Base-by-base conservation (phyloP, 1,140 invertebrate species). In the Hesperophylax magnus region DNA sequence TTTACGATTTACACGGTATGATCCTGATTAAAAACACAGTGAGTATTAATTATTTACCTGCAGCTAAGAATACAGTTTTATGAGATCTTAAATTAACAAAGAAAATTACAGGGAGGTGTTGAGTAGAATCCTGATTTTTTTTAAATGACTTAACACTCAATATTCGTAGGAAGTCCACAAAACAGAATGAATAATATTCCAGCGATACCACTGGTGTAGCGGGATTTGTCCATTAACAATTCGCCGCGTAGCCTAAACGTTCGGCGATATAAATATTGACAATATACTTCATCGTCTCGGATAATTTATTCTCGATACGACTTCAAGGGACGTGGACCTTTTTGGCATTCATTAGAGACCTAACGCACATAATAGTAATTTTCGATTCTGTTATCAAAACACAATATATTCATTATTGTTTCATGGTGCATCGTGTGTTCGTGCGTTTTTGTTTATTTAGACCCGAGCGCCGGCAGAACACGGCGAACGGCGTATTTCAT, bases 371-470 rank as follows among this genome's bases (percentile, higher is more conserved):
- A 76, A 60, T 76, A 76, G 39, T 76, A 76, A 76, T 34, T 56
- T 76, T 76, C 11, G 27, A 56, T 76, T 60, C 72, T 76, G 72
- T 76, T 76, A 76, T 76, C 72, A 76, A 76, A 76, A 76, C 34
- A 76, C 72, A 76, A 76, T 76, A 39, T 24, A 60, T 75, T 75
- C 72, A 75, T 75, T 75, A 58, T 8, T 22, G 56, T 75, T 75
- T 58, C 72, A 75, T 34, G 15, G 2, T 58, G 72, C 72, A 76
- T 76, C 53, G 53, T 18, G 54, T 18, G 72, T 9, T 39, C 56
- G 72, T 76, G 56, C 72, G 72, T 60, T 54, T 60, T 34, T 76
- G 18, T 60, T 58, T 76, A 58, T 76, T 27, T n/a, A 34, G 27
- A 20, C 56, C 27, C 18, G 20, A 24, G 22, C 69, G 52, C 52